A percentile compares a stretch with the other conserved stretches of the same genome.
Evolutionary conservation across 2,113 vertebrate species (phyloP).

Genomic region (Felis chaus): DNA sequence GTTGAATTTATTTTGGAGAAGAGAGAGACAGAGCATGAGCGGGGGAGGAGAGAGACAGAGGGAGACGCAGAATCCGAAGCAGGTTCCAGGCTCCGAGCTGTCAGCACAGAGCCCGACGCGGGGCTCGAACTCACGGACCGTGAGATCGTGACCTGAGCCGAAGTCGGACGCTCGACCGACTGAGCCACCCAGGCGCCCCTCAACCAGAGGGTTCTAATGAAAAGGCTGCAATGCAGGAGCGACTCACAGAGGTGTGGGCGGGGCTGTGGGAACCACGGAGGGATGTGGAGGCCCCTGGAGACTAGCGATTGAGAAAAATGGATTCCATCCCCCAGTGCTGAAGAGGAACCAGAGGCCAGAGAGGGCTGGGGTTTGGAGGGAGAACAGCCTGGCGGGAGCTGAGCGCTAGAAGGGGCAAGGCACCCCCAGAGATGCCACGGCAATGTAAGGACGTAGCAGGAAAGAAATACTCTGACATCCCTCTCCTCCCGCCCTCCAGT

Average conservation of each 20-base stretch:
- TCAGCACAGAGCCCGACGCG: no score
- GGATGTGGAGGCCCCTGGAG: background rate
- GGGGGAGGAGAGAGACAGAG: no score
- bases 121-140: no score
- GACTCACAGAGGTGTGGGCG: background rate
- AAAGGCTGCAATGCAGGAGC: background rate
- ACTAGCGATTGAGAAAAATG: background rate
- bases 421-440: rapidly evolving
- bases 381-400: background rate
- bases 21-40: no score
- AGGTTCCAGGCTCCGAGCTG: no score
- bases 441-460: rapidly evolving
- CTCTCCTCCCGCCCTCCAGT: rapidly evolving
- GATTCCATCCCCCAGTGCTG: no score
- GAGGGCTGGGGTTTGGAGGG: background rate
- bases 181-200: no score
- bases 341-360: background rate
- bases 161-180: no score
- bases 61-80: no score
- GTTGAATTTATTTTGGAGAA: background rate
- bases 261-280: no score
- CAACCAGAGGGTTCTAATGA: background rate
- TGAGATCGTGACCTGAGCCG: no score
- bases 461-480: background rate
- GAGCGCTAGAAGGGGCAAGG: background rate